Evolutionary conservation across 2,113 vertebrate genomes (phyloP).

Genomic region (Dromiciops gliroides): DNA sequence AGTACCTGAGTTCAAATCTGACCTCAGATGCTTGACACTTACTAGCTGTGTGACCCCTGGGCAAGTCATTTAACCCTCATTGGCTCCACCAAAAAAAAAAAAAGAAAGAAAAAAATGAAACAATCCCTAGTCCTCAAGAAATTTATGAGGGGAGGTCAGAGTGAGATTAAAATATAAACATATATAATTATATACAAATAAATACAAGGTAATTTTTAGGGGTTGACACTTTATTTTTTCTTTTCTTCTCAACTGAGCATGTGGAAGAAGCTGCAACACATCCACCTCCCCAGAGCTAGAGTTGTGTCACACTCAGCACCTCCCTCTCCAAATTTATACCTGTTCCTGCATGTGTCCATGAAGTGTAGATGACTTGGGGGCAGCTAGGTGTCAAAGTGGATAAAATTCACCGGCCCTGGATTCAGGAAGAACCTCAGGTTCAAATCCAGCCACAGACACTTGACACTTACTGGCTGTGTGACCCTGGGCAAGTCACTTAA

Average conservation of each 20-base stretch:
- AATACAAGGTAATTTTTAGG: neutral
- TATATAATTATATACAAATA: neutral
- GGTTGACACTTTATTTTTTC: neutral
- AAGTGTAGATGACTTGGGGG: conserved; percentile 91
- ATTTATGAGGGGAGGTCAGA: neutral
- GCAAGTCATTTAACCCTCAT: too few relatives aligned
- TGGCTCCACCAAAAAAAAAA: too few relatives aligned
- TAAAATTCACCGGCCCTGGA: too few relatives aligned
- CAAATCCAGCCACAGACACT: too few relatives aligned
- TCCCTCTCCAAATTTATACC: conserved; percentile 77
- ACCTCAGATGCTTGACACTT: too few relatives aligned
- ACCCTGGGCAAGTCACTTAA: too few relatives aligned
- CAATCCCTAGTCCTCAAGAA: neutral
- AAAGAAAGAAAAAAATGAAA: neutral
- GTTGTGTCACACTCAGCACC: neutral
- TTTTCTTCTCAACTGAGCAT: conserved; percentile 6
- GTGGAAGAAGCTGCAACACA: neutral
- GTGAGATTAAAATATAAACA: neutral
- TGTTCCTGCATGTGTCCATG: conserved; percentile 90
- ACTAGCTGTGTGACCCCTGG: too few relatives aligned
- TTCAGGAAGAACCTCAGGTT: too few relatives aligned
- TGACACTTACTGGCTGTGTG: too few relatives aligned
- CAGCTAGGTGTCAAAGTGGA: too few relatives aligned
- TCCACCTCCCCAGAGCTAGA: conserved; percentile 15
- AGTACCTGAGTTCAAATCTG: too few relatives aligned